Conservation (phyloP, 1,140 invertebrate genomes). For the Drosophila pectinifera region DNA sequence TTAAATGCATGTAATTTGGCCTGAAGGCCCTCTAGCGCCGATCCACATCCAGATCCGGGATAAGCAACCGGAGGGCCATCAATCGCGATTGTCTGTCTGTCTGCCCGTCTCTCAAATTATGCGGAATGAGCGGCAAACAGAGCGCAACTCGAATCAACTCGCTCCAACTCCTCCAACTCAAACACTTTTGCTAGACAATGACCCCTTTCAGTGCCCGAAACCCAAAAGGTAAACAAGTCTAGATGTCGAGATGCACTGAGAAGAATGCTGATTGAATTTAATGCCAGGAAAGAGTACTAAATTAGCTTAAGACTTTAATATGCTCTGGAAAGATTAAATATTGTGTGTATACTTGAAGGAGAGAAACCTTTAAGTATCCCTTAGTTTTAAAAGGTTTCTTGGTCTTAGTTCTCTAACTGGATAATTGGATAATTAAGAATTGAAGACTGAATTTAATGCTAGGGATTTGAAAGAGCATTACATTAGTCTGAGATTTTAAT, state of each 20-base stretch:
- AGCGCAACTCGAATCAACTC: slow-evolving; percentile 18
- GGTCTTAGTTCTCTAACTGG: too few species aligned
- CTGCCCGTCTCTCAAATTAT: slow-evolving; percentile 74
- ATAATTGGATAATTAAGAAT: too few species aligned
- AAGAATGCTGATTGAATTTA: too few species aligned
- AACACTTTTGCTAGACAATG: slow-evolving; percentile 52
- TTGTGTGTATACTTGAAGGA: too few species aligned
- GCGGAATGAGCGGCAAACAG: slow-evolving; percentile 65
- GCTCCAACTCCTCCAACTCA: slow-evolving; percentile 24
- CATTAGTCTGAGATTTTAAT: too few species aligned
- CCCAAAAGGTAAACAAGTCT: slow-evolving; percentile 35
- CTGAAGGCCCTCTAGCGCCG: slow-evolving; percentile 18
- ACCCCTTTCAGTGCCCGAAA: slow-evolving; percentile 33
- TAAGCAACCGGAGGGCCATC: slow-evolving; percentile 39
- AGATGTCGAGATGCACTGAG: slow-evolving; percentile 7
- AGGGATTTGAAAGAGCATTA: too few species aligned
- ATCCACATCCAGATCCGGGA: slow-evolving; percentile 1
- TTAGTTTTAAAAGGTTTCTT: too few species aligned
- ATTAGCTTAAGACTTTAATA: too few species aligned
- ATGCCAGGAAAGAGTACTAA: too few species aligned
- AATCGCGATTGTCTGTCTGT: slow-evolving; percentile 76
- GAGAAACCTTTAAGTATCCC: too few species aligned
- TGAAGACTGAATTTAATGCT: too few species aligned
- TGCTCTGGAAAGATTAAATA: too few species aligned
- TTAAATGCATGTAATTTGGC: slow-evolving; percentile 80